Evolutionary conservation across 2,113 vertebrate species (phyloP).

Genomic region (Bagarius yarrelli): DNA sequence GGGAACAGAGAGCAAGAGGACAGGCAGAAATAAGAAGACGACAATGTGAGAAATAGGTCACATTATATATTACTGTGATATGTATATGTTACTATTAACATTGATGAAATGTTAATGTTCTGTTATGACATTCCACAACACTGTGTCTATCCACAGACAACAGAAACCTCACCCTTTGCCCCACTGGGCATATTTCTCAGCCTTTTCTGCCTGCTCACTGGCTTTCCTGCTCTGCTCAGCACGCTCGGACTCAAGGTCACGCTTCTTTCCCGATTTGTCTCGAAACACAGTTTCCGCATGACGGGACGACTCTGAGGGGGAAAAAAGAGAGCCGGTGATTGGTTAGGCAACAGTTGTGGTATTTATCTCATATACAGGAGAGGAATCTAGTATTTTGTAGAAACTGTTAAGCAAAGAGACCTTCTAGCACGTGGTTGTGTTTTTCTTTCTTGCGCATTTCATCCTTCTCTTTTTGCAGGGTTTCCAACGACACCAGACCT

Average conservation of each 20-base stretch:
- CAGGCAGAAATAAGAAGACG: too few species aligned
- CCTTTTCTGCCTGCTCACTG: constrained; percentile 76
- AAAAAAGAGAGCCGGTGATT: background rate
- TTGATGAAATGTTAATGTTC: too few species aligned
- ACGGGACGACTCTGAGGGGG: constrained; percentile 79
- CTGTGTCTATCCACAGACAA: background rate
- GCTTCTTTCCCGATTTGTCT: constrained; percentile 85
- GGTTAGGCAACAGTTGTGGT: background rate
- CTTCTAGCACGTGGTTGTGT: constrained; percentile 76
- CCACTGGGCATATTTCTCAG: constrained; percentile 90
- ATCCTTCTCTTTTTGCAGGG: constrained; percentile 81
- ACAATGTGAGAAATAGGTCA: too few species aligned
- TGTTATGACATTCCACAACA: background rate
- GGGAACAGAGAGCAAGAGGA: too few species aligned
- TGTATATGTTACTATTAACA: too few species aligned
- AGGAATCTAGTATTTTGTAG: background rate
- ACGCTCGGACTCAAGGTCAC: constrained; percentile 81
- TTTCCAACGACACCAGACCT: constrained; percentile 81
- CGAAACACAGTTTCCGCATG: constrained; percentile 83
- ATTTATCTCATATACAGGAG: too few species aligned
- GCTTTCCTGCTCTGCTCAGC: constrained; percentile 78
- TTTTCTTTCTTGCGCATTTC: constrained; percentile 75
- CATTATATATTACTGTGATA: too few species aligned
- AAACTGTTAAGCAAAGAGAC: constrained; percentile 59
- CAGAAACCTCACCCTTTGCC: constrained; percentile 83